phyloP scores from a whole-genome alignment of 2,113 vertebrate genomes.

The Corvus moneduloides region DNA sequence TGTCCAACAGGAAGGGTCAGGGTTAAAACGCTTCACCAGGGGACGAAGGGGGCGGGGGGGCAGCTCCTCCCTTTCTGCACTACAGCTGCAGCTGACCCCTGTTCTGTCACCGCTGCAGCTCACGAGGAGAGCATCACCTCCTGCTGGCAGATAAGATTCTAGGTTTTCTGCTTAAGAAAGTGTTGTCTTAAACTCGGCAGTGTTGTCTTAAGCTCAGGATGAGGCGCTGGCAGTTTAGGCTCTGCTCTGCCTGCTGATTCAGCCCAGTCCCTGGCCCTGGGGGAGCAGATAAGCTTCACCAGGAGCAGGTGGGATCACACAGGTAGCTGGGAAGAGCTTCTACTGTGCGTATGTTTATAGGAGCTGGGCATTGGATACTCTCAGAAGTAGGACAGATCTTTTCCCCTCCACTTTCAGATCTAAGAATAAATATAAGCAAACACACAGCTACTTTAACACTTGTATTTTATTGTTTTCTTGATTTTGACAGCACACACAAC shows the following conservation, averaged over 20 bases:
- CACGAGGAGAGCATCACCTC: not conserved
- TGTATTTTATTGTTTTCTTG: slow-evolving; percentile 47
- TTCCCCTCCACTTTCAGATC: not conserved
- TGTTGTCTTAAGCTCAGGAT: not conserved
- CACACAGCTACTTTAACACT: not conserved
- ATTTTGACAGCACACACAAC: not conserved
- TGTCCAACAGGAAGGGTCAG: not conserved
- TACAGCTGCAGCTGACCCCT: not conserved
- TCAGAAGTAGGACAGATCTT: not conserved
- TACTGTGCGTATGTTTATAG: accelerated
- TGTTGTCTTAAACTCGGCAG: not conserved
- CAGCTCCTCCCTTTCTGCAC: not conserved
- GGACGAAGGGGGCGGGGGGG: accelerated
- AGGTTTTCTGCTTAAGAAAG: not conserved
- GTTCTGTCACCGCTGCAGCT: not conserved
- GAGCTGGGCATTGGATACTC: not conserved
- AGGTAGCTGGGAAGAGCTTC: not conserved
- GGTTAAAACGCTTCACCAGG: not conserved
- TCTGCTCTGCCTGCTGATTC: not conserved
- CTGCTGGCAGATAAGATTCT: not conserved
- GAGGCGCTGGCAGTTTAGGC: not conserved
- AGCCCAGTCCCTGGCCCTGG: not conserved
- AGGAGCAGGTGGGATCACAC: not conserved
- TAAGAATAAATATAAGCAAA: not conserved
- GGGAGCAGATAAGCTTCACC: not conserved